Percentiles rank a stretch among this genome's conserved stretches.
These are phyloP conservation scores for Podabrus alpinus DNA, from an alignment of 2,888 invertebrate genomes.

Conservation along the genomic window DNA sequence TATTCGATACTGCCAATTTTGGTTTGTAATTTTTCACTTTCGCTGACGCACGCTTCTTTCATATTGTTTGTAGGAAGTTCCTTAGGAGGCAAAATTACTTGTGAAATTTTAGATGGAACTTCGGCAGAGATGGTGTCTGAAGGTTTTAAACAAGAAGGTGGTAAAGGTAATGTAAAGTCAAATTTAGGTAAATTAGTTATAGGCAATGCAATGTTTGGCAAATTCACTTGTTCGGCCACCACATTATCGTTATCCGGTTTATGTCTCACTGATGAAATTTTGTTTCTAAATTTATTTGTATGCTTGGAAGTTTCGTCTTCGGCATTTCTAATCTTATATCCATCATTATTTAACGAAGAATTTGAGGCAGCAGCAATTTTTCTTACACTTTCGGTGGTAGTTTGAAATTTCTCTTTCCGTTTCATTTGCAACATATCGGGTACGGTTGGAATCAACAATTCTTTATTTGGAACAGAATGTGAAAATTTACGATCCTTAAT, in stretches of 20 bases:
- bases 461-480: slow-evolving; percentile 48
- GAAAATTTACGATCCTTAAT: slow-evolving; percentile 35
- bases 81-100: neutral
- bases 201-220: slow-evolving; percentile 61
- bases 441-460: slow-evolving; percentile 66
- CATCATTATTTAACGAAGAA: slow-evolving; percentile 50
- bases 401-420: slow-evolving; percentile 62
- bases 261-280: slow-evolving; percentile 45
- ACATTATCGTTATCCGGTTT: slow-evolving; percentile 39
- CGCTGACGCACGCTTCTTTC: neutral
- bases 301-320: slow-evolving; percentile 45
- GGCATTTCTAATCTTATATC: slow-evolving; percentile 45
- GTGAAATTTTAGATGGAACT: neutral
- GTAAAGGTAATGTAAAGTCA: slow-evolving; percentile 56
- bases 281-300: slow-evolving; percentile 56
- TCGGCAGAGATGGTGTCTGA: slow-evolving; percentile 10
- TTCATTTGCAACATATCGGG: slow-evolving; percentile 66
- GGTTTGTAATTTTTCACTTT: neutral
- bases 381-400: slow-evolving; percentile 64
- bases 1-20: slow-evolving; percentile 40
- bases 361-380: slow-evolving; percentile 64
- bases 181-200: slow-evolving; percentile 64
- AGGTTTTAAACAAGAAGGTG: slow-evolving; percentile 34
- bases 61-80: neutral
- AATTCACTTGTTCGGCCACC: slow-evolving; percentile 56